Conservation (phyloP, 2,113 vertebrate species). For the Atractosteus spatula region DNA sequence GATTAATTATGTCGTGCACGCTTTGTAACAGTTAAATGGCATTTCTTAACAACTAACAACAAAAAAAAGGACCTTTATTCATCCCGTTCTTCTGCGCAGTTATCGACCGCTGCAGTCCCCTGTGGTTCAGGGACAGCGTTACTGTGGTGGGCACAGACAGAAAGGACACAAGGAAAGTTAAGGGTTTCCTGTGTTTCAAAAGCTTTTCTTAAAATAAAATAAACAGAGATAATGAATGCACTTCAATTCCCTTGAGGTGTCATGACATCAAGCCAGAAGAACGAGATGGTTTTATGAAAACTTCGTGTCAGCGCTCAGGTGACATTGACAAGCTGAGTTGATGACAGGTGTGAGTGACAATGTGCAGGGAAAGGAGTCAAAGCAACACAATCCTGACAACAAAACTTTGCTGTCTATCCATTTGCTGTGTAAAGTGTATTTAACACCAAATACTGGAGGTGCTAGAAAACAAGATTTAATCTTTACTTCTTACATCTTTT, state of each 20-base stretch:
- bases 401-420: constrained; percentile 48
- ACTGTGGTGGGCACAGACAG: neutral
- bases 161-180: constrained; percentile 13
- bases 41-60: constrained; percentile 35
- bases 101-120: constrained; percentile 38
- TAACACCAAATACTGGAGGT: too few species aligned
- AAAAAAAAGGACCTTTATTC: constrained; percentile 41
- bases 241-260: neutral
- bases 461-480: too few species aligned
- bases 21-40: constrained; percentile 36
- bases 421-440: neutral
- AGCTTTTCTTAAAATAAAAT: constrained; percentile 28
- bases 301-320: constrained; percentile 45
- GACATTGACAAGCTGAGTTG: constrained; percentile 59
- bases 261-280: constrained; percentile 36
- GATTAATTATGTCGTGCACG: constrained; percentile 35
- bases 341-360: constrained; percentile 61
- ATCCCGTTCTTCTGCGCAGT: constrained; percentile 30
- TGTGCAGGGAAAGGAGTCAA: constrained; percentile 26
- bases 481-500: too few species aligned
- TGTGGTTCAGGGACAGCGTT: constrained; percentile 16
- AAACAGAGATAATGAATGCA: constrained; percentile 28
- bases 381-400: constrained; percentile 4
- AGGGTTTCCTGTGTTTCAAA: constrained; percentile 18
- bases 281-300: constrained; percentile 34